Conservation (phyloP, 2,888 invertebrate species). For the Ametastegia equiseti region DNA sequence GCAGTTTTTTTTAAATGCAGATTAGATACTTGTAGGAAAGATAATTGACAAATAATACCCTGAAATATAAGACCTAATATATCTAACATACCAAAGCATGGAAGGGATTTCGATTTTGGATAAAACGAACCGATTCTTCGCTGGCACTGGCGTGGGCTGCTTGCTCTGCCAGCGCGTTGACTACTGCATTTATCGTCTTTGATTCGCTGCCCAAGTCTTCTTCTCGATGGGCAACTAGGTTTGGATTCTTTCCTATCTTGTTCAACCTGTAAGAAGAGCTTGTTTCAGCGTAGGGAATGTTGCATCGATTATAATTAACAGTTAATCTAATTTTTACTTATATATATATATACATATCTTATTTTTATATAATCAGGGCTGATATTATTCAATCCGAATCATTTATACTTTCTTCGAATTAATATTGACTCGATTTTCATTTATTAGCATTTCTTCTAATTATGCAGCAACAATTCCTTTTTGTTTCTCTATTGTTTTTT, state of each 20-base stretch:
- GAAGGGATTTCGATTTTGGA: slow-evolving; percentile 52
- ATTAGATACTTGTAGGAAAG: not conserved
- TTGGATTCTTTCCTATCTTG: slow-evolving; percentile 99
- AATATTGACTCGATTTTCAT: not conserved
- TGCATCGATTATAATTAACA: slow-evolving; percentile 67
- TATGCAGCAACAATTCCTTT: not conserved
- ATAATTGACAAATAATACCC: not conserved
- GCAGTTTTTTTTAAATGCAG: not conserved
- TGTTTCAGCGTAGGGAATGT: slow-evolving; percentile 76
- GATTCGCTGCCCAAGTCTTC: slow-evolving; percentile 84
- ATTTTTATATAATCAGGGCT: not conserved
- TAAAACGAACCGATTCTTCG: slow-evolving; percentile 81
- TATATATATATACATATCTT: not conserved
- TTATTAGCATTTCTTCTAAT: not conserved
- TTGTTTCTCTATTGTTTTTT: not conserved
- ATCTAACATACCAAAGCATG: slow-evolving; percentile 30
- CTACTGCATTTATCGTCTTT: slow-evolving; percentile 94
- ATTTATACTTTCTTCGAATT: not conserved
- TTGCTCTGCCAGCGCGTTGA: slow-evolving; percentile 94
- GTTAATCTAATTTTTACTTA: not conserved
- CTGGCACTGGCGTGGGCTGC: slow-evolving; percentile 90
- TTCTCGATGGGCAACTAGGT: slow-evolving; percentile 88
- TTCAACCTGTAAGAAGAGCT: slow-evolving; percentile 83
- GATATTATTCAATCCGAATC: not conserved
- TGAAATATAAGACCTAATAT: not conserved